Percentiles rank a stretch among this genome's conserved stretches.
phyloP scores from a whole-genome alignment of 2,888 invertebrate species.

The Galerucella calmariensis region DNA sequence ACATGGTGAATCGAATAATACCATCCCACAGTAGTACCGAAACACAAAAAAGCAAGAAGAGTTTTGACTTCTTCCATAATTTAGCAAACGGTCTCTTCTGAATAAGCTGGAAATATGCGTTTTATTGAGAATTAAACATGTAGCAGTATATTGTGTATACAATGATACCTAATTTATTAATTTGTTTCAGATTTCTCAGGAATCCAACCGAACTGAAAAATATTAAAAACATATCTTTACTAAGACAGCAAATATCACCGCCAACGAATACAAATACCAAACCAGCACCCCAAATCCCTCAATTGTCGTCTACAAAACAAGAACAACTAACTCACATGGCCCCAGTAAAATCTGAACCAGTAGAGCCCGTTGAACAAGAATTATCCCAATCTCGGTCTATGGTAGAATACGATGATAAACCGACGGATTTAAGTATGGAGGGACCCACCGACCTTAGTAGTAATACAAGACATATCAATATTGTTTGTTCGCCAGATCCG shows the following conservation, averaged over 20 bases:
- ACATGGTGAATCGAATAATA: too few species aligned
- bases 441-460: conserved; percentile 63
- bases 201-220: conserved; percentile 94
- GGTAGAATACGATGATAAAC: conserved; percentile 61
- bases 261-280: conserved; percentile 50
- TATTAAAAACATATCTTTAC: conserved; percentile 90
- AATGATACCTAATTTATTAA: neutral
- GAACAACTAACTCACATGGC: conserved; percentile 42
- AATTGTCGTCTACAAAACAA: conserved; percentile 40
- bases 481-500: conserved; percentile 63
- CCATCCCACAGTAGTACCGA: too few species aligned
- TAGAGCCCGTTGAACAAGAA: conserved; percentile 48
- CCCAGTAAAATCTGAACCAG: conserved; percentile 56
- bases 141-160: too few species aligned
- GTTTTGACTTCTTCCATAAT: too few species aligned
- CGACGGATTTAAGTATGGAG: conserved; percentile 64
- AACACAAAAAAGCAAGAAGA: too few species aligned
- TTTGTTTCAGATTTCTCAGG: conserved; percentile 80
- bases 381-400: conserved; percentile 21
- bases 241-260: conserved; percentile 81
- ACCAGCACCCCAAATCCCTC: conserved; percentile 40
- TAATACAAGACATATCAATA: conserved; percentile 60
- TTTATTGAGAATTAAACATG: too few species aligned
- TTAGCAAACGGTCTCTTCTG: too few species aligned
- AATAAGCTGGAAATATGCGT: too few species aligned